Evolutionary conservation across 2,888 invertebrate genomes (phyloP).

Genomic region (Drosophila meridiana): DNA sequence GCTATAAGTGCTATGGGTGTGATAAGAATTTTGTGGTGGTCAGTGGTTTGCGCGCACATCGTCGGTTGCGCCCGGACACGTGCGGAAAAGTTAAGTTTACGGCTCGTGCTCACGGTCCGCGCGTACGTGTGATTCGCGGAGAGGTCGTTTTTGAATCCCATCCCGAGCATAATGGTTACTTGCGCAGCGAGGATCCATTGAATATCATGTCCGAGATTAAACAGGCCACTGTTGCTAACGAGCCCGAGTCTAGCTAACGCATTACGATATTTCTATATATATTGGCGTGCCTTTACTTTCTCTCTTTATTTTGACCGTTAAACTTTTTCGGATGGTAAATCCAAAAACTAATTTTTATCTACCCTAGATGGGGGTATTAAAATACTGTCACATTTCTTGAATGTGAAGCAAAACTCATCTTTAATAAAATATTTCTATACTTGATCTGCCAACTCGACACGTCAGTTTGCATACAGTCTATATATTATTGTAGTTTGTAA

Average conservation of each 20-base stretch:
- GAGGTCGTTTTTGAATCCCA: constrained; percentile 82
- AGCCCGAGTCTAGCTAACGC: constrained; percentile 11
- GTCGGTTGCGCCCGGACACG: constrained; percentile 77
- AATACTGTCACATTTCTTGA: neutral
- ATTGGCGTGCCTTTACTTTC: constrained; percentile 9
- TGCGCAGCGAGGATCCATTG: constrained; percentile 77
- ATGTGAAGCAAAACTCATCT: constrained; percentile 1
- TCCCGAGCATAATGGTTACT: constrained; percentile 80
- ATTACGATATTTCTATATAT: neutral
- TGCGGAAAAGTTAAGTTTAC: constrained; percentile 82
- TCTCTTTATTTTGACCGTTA: constrained; percentile 6
- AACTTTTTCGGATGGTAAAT: neutral
- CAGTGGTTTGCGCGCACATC: constrained; percentile 82
- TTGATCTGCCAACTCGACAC: neutral
- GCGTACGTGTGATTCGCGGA: constrained; percentile 82
- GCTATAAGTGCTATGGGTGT: constrained; percentile 83
- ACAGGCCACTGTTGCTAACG: constrained; percentile 2
- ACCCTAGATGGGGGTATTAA: constrained; percentile 6
- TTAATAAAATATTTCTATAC: constrained; percentile 2
- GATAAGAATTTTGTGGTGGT: constrained; percentile 82
- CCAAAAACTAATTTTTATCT: neutral
- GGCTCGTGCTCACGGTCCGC: constrained; percentile 82
- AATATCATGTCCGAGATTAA: constrained; percentile 62
- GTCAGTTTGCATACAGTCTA: neutral
- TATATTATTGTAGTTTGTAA: neutral